These are phyloP conservation scores for Drosophila parvula DNA, from an alignment of 1,140 invertebrate species.

Conservation along the genomic window DNA sequence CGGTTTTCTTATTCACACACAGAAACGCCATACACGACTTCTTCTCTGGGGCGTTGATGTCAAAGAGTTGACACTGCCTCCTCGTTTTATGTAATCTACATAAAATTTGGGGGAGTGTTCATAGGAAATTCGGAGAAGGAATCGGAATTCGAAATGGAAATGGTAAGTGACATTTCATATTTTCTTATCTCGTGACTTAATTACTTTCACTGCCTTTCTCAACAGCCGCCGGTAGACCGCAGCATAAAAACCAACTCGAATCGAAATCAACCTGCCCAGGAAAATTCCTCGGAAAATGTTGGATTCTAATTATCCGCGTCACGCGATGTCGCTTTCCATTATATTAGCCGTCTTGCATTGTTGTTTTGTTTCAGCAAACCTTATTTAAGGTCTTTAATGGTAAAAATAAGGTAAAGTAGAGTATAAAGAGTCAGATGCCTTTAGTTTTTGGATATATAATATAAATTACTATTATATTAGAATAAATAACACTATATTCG, in stretches of 20 bases:
- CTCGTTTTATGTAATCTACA: slow-evolving; percentile 56
- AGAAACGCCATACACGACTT: slow-evolving; percentile 1
- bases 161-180: slow-evolving; percentile 55
- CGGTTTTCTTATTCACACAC: slow-evolving; percentile 59
- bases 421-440: not conserved
- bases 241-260: slow-evolving; percentile 33
- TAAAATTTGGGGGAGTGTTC: slow-evolving; percentile 38
- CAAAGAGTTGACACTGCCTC: slow-evolving; percentile 36
- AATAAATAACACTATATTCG: not conserved
- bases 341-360: slow-evolving; percentile 27
- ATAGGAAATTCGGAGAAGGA: not conserved
- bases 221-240: slow-evolving; percentile 39
- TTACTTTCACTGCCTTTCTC: slow-evolving; percentile 77
- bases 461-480: not conserved
- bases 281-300: slow-evolving; percentile 57
- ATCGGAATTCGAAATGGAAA: slow-evolving; percentile 23
- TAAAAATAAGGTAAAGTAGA: too few species aligned
- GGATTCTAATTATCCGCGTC: slow-evolving; percentile 71
- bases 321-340: slow-evolving; percentile 72
- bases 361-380: slow-evolving; percentile 35
- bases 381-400: slow-evolving; percentile 11
- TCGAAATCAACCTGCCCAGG: slow-evolving; percentile 23
- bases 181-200: slow-evolving; percentile 72
- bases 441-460: not conserved
- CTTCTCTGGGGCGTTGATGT: slow-evolving; percentile 59